These are phyloP conservation scores for Dicroscelio sp. DNA, from an alignment of 2,888 invertebrate species.

Conservation along the genomic window DNA sequence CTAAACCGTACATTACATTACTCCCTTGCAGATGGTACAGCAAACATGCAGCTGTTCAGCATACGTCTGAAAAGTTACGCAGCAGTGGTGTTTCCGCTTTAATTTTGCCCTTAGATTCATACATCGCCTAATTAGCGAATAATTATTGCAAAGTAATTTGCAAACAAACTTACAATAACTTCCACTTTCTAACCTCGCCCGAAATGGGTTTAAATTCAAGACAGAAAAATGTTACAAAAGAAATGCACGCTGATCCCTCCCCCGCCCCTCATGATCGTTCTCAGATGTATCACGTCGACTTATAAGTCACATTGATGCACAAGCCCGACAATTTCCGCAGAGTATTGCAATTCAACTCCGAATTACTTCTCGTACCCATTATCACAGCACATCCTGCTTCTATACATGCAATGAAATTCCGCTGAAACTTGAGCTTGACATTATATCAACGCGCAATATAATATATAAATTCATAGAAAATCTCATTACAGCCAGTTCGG, in stretches of 20 bases:
- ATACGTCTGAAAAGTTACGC: constrained; percentile 69
- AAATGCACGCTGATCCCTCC: too few relatives aligned
- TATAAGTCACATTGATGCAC: constrained; percentile 57
- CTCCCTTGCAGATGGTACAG: constrained; percentile 73
- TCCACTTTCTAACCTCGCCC: neutral
- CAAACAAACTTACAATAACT: constrained; percentile 28
- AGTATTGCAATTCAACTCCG: constrained; percentile 68
- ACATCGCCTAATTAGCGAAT: constrained; percentile 56
- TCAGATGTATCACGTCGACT: neutral
- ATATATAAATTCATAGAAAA: constrained; percentile 43
- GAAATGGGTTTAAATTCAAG: too few relatives aligned
- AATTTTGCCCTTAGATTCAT: constrained; percentile 69
- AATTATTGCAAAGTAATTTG: constrained; percentile 45
- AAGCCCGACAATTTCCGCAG: constrained; percentile 64
- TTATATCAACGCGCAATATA: constrained; percentile 51
- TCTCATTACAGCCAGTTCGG: constrained; percentile 40
- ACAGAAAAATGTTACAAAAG: too few relatives aligned
- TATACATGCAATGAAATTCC: constrained; percentile 57
- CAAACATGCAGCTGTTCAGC: constrained; percentile 67
- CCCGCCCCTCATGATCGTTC: neutral
- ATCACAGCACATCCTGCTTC: constrained; percentile 58
- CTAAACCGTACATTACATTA: constrained; percentile 60
- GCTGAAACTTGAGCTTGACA: constrained; percentile 56
- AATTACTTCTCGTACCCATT: constrained; percentile 70
- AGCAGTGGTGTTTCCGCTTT: constrained; percentile 60